Conservation (phyloP, 2,888 invertebrate genomes). For the Tanytarsus gracilentus region DNA sequence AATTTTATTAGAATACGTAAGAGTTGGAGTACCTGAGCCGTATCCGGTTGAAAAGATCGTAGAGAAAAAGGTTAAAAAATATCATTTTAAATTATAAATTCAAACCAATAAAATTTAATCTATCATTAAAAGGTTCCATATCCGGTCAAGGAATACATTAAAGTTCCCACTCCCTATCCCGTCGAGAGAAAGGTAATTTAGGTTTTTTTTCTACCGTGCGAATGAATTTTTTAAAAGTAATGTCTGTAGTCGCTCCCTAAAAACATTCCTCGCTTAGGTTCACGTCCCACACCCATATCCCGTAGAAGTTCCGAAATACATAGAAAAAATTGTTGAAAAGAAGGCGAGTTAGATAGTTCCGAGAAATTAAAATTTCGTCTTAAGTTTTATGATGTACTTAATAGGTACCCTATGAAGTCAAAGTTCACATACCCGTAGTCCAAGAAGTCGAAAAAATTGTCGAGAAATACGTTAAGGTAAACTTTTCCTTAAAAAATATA, state of each 20-base stretch:
- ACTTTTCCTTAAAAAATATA: no score
- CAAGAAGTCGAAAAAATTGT: constrained; percentile 21
- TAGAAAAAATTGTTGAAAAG: constrained; percentile 46
- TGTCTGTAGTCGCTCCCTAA: neutral
- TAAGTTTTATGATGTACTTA: neutral
- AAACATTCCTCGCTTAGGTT: constrained; percentile 7
- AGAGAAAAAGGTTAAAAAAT: constrained; percentile 38
- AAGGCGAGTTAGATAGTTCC: neutral
- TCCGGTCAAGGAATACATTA: constrained; percentile 24
- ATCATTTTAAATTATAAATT: neutral
- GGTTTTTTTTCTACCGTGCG: neutral
- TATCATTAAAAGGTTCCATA: constrained; percentile 32
- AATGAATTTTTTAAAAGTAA: neutral
- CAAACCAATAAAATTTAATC: neutral
- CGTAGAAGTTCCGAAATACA: constrained; percentile 42
- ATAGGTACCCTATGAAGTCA: neutral
- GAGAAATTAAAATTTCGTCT: neutral
- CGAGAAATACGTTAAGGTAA: constrained; percentile 6
- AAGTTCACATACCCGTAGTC: constrained; percentile 7
- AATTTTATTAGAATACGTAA: neutral
- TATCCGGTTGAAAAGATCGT: constrained; percentile 31
- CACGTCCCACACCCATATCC: constrained; percentile 30
- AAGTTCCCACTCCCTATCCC: constrained; percentile 27
- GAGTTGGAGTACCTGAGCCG: neutral
- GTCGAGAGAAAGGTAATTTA: constrained; percentile 20